Evolutionary conservation across 1,140 invertebrate genomes (phyloP).

Genomic region (Bombyx mori): ASM3026992v2 NC_085121.1:18176001-18176500

Average conservation of each 20-base stretch:
- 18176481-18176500: constrained; percentile 57
- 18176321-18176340: constrained; percentile 43
- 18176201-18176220: constrained; percentile 43
- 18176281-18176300: constrained; percentile 68
- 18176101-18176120: constrained; percentile 54
- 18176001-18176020: constrained; percentile 51
- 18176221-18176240: constrained; percentile 47
- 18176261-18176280: constrained; percentile 59
- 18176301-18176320: constrained; percentile 67
- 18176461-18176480: constrained; percentile 49
- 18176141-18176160: constrained; percentile 40
- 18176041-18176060: constrained; percentile 63
- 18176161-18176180: constrained; percentile 61
- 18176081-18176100: constrained; percentile 60
- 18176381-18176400: constrained; percentile 61
- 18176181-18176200: constrained; percentile 60
- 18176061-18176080: constrained; percentile 67
- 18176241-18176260: constrained; percentile 52
- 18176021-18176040: constrained; percentile 53
- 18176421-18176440: constrained; percentile 39
- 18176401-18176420: constrained; percentile 47
- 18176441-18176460: constrained; percentile 43
- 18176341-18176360: constrained; percentile 64
- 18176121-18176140: constrained; percentile 31
- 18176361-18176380: constrained; percentile 63